These are phyloP conservation scores for Drosophila nikananu DNA, from an alignment of 1,140 invertebrate species.

Conservation along the genomic window DNA sequence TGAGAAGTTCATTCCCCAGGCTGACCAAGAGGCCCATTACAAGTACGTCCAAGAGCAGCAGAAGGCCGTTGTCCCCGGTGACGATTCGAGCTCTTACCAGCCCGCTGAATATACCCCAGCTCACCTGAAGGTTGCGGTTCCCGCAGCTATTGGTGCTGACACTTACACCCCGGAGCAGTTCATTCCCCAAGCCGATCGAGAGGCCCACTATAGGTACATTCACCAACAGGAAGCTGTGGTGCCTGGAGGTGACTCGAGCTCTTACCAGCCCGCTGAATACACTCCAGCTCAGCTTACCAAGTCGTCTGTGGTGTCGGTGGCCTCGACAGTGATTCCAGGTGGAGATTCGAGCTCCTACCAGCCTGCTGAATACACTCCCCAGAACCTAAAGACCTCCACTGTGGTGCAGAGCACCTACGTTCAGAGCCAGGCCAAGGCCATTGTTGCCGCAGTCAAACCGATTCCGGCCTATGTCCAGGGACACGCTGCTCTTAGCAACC, in stretches of 20 bases:
- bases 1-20: slow-evolving; percentile 51
- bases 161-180: slow-evolving; percentile 49
- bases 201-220: slow-evolving; percentile 46
- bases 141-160: slow-evolving; percentile 42
- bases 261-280: slow-evolving; percentile 24
- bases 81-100: slow-evolving; percentile 16
- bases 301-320: slow-evolving; percentile 5
- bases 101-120: slow-evolving; percentile 29
- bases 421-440: slow-evolving; percentile 8
- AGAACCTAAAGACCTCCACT: neutral
- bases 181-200: slow-evolving; percentile 40
- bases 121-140: slow-evolving; percentile 18
- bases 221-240: slow-evolving; percentile 30
- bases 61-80: slow-evolving; percentile 1
- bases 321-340: slow-evolving; percentile 4
- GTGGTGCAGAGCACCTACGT: slow-evolving; percentile 15
- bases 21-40: slow-evolving; percentile 41
- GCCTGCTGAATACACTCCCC: slow-evolving; percentile 18
- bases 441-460: neutral
- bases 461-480: slow-evolving; percentile 49
- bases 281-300: neutral
- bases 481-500: slow-evolving; percentile 25
- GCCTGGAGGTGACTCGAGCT: slow-evolving; percentile 25
- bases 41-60: slow-evolving; percentile 33
- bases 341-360: slow-evolving; percentile 30